Evolutionary conservation across 1,140 invertebrate species (phyloP), one percentile per base, ranked within the genome.

Genomic region (Drosophila willistoni): DNA sequence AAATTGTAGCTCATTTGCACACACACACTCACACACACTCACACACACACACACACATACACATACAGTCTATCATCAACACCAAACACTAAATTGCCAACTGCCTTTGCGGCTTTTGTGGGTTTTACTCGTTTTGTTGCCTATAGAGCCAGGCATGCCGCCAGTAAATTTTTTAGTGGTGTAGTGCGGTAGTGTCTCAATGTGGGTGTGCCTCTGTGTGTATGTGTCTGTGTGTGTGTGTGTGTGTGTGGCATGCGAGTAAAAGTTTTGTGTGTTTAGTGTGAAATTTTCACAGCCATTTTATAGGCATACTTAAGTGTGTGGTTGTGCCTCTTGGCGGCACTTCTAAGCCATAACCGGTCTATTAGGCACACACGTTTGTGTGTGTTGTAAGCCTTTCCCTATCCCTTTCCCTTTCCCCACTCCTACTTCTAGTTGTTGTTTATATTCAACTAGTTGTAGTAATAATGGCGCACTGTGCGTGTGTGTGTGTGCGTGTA

Each of bases 201-300:
- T 51, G 10, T 36, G 34, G 7, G 34, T 36, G 34, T 36, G 34
- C 47, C 36, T 12, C 7, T 36, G 34, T 36, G 34, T 12, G 34
- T 64, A 19, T 51, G 10, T 36, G 34, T 36, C 1, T 10, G 34
- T 12, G 34, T 55, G 42, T 10, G 7, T 34, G 34, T 7, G 34
- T 34, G 9, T 12, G 34, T 36, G 9, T 36, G 34, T 39, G 66
- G 67, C 57, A 55, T 62, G 56, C 29, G 68, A 76, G 81, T 68
- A 61, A 89, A 90, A 89, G 68, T 89, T 89, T 79, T 51, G 29
- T 51, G 44, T 89, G 36, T 39, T 39, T 90, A 84, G 84, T 89
- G 84, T 89, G 85, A 89, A 89, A 89, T 67, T 89, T 81, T 77
- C 84, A 89, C 73, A 89, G 84, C 68, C 79, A 89, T 89, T 87